phyloP scores from a whole-genome alignment of 2,797 vertebrate species.

The Serranus cabrilla region DNA sequence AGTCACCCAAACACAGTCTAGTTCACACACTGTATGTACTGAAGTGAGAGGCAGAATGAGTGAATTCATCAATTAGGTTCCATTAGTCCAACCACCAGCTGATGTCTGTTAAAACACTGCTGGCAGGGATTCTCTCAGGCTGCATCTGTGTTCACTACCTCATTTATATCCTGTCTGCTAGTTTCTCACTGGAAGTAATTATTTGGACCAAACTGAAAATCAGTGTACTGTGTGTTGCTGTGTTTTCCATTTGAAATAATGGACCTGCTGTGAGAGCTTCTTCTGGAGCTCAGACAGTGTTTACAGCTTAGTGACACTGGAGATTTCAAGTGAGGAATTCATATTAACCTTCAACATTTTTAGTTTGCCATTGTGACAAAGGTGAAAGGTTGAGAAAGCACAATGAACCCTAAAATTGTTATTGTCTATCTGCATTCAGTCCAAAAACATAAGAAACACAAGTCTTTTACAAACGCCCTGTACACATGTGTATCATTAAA shows the following conservation, averaged over 20 bases:
- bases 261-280: not conserved
- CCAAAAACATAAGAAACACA: too few species aligned
- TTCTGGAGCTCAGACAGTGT: too few species aligned
- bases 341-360: too few species aligned
- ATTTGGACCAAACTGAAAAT: not conserved
- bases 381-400: too few species aligned
- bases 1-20: slow-evolving; percentile 13
- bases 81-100: slow-evolving; percentile 64
- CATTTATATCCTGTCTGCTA: not conserved
- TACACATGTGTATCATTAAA: too few species aligned
- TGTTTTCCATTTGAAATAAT: not conserved
- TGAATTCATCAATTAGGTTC: slow-evolving; percentile 57
- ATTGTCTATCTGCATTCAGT: too few species aligned
- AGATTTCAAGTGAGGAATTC: too few species aligned
- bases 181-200: not conserved
- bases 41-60: slow-evolving; percentile 27
- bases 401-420: too few species aligned
- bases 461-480: too few species aligned
- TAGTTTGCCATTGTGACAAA: too few species aligned
- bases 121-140: slow-evolving; percentile 18
- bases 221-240: not conserved
- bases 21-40: slow-evolving; percentile 15
- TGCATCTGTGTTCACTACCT: not conserved
- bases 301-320: too few species aligned
- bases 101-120: slow-evolving; percentile 36